phyloP scores from a whole-genome alignment of 1,140 invertebrate genomes.

The Chymomyza costata region DNA sequence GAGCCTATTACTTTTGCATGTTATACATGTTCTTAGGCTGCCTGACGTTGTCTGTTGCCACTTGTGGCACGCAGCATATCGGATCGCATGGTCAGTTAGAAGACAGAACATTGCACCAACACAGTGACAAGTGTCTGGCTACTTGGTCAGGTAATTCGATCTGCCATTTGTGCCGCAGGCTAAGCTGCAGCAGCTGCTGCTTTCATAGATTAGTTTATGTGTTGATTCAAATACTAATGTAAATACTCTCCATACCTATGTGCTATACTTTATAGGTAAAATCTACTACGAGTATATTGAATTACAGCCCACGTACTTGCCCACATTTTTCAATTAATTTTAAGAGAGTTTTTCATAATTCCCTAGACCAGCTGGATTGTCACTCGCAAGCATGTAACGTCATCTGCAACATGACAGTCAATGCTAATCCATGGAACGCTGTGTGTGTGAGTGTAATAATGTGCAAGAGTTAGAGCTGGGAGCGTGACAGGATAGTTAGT shows the following conservation, averaged over 20 bases:
- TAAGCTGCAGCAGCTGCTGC: conserved; percentile 25
- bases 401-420: conserved; percentile 43
- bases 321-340: conserved; percentile 45
- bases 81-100: too few relatives aligned
- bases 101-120: too few relatives aligned
- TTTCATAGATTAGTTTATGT: too few relatives aligned
- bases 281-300: too few relatives aligned
- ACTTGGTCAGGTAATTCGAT: conserved; percentile 37
- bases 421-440: conserved; percentile 46
- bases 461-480: conserved; percentile 5
- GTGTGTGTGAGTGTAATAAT: too few relatives aligned
- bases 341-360: conserved; percentile 36
- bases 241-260: too few relatives aligned
- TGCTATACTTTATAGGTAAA: too few relatives aligned
- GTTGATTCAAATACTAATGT: too few relatives aligned
- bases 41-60: conserved; percentile 2
- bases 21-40: conserved; percentile 34
- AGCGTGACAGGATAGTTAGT: too few relatives aligned
- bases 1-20: conserved; percentile 22
- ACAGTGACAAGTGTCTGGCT: conserved; percentile 33
- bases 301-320: conserved; percentile 39
- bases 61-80: conserved; percentile 10
- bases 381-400: conserved; percentile 42
- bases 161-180: conserved; percentile 36
- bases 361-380: conserved; percentile 25